Evolutionary conservation across 1,140 invertebrate genomes (phyloP).

Genomic region (Lordiphosa collinella): DNA sequence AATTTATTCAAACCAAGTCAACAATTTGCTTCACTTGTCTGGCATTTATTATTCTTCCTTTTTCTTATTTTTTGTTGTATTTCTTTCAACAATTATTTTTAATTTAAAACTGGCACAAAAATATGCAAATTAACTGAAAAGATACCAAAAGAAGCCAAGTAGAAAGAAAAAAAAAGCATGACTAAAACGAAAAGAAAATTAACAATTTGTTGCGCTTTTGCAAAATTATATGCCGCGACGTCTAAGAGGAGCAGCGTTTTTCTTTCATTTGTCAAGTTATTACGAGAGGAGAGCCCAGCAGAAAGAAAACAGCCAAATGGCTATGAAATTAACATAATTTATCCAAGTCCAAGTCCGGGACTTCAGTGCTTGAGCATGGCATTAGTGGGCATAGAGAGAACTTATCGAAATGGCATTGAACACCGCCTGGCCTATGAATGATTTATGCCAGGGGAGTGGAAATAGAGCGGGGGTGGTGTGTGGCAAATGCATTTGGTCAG

Average conservation of each 20-base stretch:
- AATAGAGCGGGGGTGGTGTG: constrained; percentile 15
- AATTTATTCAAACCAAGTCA: constrained; percentile 9
- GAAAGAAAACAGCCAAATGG: constrained; percentile 22
- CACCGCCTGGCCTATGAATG: constrained; percentile 55
- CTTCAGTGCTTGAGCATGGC: constrained; percentile 4
- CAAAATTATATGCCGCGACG: constrained; percentile 65
- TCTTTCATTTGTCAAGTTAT: constrained; percentile 68
- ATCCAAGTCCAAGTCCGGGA: constrained; percentile 33
- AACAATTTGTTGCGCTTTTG: constrained; percentile 75
- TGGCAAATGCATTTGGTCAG: constrained; percentile 43
- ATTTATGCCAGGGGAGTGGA: constrained; percentile 36
- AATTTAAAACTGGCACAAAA: constrained; percentile 49
- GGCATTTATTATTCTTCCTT: constrained; percentile 43
- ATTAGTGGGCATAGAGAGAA: constrained; percentile 21
- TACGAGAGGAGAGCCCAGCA: constrained; percentile 22
- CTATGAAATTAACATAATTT: constrained; percentile 68
- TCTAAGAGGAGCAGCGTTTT: constrained; percentile 30
- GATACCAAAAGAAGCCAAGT: constrained; percentile 11
- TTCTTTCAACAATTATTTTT: constrained; percentile 52
- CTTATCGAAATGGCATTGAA: constrained; percentile 63
- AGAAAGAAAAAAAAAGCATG: neutral
- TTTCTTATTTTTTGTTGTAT: too few species aligned
- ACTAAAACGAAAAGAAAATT: constrained; percentile 59
- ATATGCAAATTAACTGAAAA: constrained; percentile 61
- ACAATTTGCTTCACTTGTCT: constrained; percentile 50